phyloP scores from a whole-genome alignment of 1,140 invertebrate species.

The Eriosoma lanigerum region DNA sequence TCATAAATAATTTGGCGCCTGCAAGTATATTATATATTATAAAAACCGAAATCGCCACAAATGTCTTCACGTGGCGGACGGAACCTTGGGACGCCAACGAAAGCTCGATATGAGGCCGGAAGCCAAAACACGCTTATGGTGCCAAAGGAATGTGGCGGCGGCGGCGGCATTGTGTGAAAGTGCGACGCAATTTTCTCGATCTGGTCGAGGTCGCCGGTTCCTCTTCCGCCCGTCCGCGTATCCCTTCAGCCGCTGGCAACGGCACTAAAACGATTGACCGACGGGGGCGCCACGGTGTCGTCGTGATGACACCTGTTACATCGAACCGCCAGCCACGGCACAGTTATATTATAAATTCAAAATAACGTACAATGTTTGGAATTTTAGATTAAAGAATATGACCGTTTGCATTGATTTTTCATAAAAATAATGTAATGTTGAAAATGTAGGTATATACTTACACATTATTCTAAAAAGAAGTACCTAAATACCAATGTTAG shows the following conservation, averaged over 20 bases:
- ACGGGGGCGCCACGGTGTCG: slow-evolving; percentile 3
- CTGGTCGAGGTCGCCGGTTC: slow-evolving; percentile 10
- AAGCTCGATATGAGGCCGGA: slow-evolving; percentile 10
- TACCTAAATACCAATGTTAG: too few relatives aligned
- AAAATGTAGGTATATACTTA: too few relatives aligned
- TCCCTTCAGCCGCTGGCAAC: background rate
- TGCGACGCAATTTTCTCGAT: slow-evolving; percentile 34
- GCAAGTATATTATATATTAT: background rate
- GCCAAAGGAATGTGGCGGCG: slow-evolving; percentile 35
- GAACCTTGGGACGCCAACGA: slow-evolving; percentile 18
- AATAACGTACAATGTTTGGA: background rate
- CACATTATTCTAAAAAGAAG: too few relatives aligned
- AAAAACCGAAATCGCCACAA: slow-evolving; percentile 18
- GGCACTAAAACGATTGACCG: background rate
- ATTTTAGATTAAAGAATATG: too few relatives aligned
- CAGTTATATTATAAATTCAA: background rate
- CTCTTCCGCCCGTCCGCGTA: slow-evolving; percentile 22
- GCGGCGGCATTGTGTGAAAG: background rate
- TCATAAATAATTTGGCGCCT: slow-evolving; percentile 16
- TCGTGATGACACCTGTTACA: slow-evolving; percentile 38
- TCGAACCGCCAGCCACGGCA: background rate
- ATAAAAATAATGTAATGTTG: too few relatives aligned
- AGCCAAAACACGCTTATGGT: slow-evolving; percentile 11
- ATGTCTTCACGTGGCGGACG: background rate
- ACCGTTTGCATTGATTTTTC: too few relatives aligned